These are phyloP conservation scores for Ateles fusciceps DNA, from an alignment of 2,797 vertebrate genomes.

Conservation along the genomic window DNA sequence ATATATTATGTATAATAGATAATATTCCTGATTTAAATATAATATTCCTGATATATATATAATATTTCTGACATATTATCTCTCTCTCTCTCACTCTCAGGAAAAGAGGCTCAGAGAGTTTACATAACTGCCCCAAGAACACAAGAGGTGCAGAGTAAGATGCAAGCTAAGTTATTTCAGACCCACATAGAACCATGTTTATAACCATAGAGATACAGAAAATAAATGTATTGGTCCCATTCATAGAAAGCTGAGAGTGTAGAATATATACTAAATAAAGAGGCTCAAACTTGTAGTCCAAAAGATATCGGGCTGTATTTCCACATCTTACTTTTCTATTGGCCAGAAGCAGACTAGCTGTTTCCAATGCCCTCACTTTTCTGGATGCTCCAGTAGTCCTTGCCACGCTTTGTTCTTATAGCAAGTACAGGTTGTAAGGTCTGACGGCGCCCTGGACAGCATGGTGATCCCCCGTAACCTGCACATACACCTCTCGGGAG, in stretches of 20 bases:
- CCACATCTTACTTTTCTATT: neutral
- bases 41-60: too few relatives aligned
- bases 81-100: neutral
- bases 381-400: rapidly evolving
- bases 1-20: too few relatives aligned
- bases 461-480: too few relatives aligned
- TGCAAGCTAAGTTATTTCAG: neutral
- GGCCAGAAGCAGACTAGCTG: neutral
- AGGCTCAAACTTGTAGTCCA: neutral
- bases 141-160: neutral
- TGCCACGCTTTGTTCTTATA: neutral
- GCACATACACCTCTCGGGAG: too few relatives aligned
- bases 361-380: neutral
- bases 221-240: neutral
- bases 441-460: too few relatives aligned
- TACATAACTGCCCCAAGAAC: neutral
- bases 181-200: neutral
- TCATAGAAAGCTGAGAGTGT: neutral
- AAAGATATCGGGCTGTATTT: neutral
- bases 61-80: too few relatives aligned
- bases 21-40: too few relatives aligned
- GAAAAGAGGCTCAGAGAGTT: neutral
- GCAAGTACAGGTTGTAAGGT: too few relatives aligned
- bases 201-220: neutral
- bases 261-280: neutral